A percentile compares a stretch with the other conserved stretches of the same genome.
Evolutionary conservation across 2,797 vertebrate genomes (phyloP).

Genomic region (Triplophysa bombifrons): DNA sequence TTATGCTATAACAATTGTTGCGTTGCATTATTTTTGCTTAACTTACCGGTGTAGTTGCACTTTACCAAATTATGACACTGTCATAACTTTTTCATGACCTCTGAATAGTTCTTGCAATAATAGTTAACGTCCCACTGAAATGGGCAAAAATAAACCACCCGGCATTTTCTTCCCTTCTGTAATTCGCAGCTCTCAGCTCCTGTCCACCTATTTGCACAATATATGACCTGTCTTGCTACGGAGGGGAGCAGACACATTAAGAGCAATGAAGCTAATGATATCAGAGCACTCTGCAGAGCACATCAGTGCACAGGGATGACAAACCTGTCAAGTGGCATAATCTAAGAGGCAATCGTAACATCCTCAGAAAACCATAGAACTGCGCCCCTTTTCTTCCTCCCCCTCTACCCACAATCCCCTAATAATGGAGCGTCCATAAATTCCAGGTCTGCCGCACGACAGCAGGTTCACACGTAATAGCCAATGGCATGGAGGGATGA

Average conservation of each 20-base stretch:
- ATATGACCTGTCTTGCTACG: conserved; percentile 82
- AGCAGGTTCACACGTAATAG: conserved; percentile 73
- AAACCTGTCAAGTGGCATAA: conserved; percentile 94
- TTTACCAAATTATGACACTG: not conserved
- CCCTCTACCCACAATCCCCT: conserved; percentile 77
- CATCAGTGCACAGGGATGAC: conserved; percentile 89
- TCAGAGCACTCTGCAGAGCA: conserved; percentile 93
- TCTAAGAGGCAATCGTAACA: conserved; percentile 89
- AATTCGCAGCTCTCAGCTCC: conserved; percentile 67
- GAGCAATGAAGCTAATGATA: conserved; percentile 97
- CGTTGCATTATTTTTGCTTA: not conserved
- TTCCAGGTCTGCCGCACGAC: conserved; percentile 86
- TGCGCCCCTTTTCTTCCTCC: conserved; percentile 73
- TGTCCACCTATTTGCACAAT: conserved; percentile 73
- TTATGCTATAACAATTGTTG: not conserved
- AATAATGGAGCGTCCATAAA: conserved; percentile 95
- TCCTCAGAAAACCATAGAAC: conserved; percentile 89
- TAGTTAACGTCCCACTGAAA: conserved; percentile 1
- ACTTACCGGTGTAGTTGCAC: not conserved
- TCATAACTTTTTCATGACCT: conserved; percentile 25
- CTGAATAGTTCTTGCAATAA: conserved; percentile 23
- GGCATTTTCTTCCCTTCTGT: conserved; percentile 35
- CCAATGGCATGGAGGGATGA: conserved; percentile 88
- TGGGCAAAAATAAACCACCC: conserved; percentile 48
- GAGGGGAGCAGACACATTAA: conserved; percentile 92